phyloP scores from a whole-genome alignment of 1,140 invertebrate species.

The Drosophila truncata region DNA sequence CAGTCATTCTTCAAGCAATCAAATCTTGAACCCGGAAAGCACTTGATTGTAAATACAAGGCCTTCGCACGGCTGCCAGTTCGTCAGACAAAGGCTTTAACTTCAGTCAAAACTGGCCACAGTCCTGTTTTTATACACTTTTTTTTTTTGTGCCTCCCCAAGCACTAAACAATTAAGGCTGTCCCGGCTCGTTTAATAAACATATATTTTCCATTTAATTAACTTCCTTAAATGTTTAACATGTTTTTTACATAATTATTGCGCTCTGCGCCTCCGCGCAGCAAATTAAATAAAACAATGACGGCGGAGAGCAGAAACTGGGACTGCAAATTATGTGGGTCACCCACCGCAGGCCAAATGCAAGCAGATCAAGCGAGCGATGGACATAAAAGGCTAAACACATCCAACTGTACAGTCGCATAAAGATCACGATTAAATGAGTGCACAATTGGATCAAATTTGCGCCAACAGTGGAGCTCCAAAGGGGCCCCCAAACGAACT shows the following conservation, averaged over 20 bases:
- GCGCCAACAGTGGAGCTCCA: constrained; percentile 62
- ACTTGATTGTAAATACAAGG: constrained; percentile 33
- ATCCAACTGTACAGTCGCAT: constrained; percentile 82
- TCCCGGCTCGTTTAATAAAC: constrained; percentile 71
- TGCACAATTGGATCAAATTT: constrained; percentile 84
- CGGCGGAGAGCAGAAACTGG: constrained; percentile 32
- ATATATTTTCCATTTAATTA: constrained; percentile 83
- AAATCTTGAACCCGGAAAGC: constrained; percentile 41
- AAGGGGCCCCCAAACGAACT: constrained; percentile 35
- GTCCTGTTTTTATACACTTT: constrained; percentile 36
- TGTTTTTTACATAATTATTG: constrained; percentile 81
- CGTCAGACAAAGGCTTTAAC: constrained; percentile 47
- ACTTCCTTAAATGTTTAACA: constrained; percentile 79
- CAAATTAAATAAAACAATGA: constrained; percentile 39
- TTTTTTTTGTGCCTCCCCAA: constrained; percentile 30
- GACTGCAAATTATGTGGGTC: constrained; percentile 72
- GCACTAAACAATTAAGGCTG: constrained; percentile 68
- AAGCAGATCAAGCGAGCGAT: constrained; percentile 49
- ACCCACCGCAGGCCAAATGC: constrained; percentile 64
- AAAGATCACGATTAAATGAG: constrained; percentile 84
- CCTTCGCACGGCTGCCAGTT: constrained; percentile 27
- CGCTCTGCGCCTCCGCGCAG: constrained; percentile 19
- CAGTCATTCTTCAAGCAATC: constrained; percentile 45
- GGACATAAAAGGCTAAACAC: constrained; percentile 83
- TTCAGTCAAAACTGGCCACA: constrained; percentile 6